phyloP scores from a whole-genome alignment of 2,113 vertebrate species.

The Ictalurus furcatus region DNA sequence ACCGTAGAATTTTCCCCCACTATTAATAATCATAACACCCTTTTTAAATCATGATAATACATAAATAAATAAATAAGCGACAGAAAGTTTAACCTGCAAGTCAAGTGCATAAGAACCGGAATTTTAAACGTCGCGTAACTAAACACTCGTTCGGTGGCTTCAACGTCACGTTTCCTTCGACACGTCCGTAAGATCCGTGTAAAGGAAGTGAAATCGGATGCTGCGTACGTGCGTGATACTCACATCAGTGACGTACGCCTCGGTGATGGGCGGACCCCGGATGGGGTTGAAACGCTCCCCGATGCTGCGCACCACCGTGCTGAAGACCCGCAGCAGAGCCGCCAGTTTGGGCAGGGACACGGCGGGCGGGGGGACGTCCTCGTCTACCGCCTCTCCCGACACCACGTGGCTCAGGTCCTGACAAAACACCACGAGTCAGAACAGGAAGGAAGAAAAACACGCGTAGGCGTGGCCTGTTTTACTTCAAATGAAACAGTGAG shows the following conservation, averaged over 20 bases:
- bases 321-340: slow-evolving; percentile 93
- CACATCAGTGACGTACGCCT: slow-evolving; percentile 93
- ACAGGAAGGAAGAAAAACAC: not conserved
- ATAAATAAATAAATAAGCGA: too few species aligned
- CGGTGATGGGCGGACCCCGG: slow-evolving; percentile 91
- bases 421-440: slow-evolving; percentile 11
- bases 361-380: slow-evolving; percentile 94
- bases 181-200: rapidly evolving
- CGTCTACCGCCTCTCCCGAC: slow-evolving; percentile 86
- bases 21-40: too few species aligned
- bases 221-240: slow-evolving; percentile 52
- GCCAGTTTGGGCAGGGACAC: slow-evolving; percentile 95
- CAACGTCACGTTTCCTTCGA: not conserved
- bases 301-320: slow-evolving; percentile 96
- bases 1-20: too few species aligned
- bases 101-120: too few species aligned
- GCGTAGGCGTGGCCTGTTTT: too few species aligned
- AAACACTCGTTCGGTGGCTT: not conserved
- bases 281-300: slow-evolving; percentile 93
- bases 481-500: too few species aligned
- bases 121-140: too few species aligned
- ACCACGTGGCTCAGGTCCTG: slow-evolving; percentile 93
- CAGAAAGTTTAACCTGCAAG: too few species aligned
- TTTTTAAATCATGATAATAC: too few species aligned
- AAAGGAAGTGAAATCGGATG: not conserved